Conservation (phyloP, 2,888 invertebrate species). For the Xestobium rufovillosum region DNA sequence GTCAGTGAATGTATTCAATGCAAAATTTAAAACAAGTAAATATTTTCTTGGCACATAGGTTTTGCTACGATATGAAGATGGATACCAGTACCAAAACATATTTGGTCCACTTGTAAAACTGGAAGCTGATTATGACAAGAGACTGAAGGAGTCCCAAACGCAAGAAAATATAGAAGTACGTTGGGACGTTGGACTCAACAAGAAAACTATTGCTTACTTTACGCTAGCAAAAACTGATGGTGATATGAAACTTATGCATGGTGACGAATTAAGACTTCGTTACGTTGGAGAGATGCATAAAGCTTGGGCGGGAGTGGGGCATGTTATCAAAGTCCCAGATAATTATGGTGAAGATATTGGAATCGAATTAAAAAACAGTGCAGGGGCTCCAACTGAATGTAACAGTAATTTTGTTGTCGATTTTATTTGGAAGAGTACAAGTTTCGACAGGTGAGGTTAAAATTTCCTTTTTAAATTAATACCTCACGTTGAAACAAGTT, state of each 20-base stretch:
- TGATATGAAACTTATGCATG: slow-evolving; percentile 98
- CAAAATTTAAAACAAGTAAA: slow-evolving; percentile 5
- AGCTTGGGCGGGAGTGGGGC: slow-evolving; percentile 96
- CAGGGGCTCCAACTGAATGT: slow-evolving; percentile 89
- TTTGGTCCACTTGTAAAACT: slow-evolving; percentile 94
- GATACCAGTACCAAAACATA: slow-evolving; percentile 97
- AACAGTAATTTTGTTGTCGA: slow-evolving; percentile 95
- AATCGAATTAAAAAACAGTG: slow-evolving; percentile 86
- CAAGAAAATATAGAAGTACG: slow-evolving; percentile 97
- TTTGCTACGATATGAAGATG: slow-evolving; percentile 83
- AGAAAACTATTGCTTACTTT: slow-evolving; percentile 96
- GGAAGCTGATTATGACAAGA: slow-evolving; percentile 97
- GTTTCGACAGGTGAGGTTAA: slow-evolving; percentile 74
- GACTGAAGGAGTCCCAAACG: slow-evolving; percentile 95
- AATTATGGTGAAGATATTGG: slow-evolving; percentile 98
- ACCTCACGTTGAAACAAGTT: background rate
- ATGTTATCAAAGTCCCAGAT: slow-evolving; percentile 92
- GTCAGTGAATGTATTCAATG: too few relatives aligned
- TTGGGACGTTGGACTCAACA: slow-evolving; percentile 98
- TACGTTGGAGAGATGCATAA: slow-evolving; percentile 90
- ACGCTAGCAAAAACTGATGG: slow-evolving; percentile 95
- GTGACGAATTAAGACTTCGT: slow-evolving; percentile 89
- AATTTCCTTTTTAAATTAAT: slow-evolving; percentile 8
- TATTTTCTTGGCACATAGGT: slow-evolving; percentile 31
- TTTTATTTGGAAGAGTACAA: slow-evolving; percentile 99